Evolutionary conservation across 2,888 invertebrate genomes (phyloP), one percentile per base, ranked within the genome.

Genomic region (Trissolcus brochymenae): DNA sequence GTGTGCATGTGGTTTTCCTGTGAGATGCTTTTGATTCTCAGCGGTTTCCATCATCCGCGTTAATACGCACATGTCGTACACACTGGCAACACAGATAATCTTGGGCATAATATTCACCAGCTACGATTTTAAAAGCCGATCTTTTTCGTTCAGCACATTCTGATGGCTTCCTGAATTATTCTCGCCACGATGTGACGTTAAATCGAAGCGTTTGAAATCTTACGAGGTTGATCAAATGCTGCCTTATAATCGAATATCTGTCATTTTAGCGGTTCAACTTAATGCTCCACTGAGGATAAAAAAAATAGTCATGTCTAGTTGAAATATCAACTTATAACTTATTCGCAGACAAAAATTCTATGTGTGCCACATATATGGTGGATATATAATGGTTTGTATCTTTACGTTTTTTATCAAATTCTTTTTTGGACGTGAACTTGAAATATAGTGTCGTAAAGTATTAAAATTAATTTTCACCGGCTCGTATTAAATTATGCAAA

Each of bases 141-240:
- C 68, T 77, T 67, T 71, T 61, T 51, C 54, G 56, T 43, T 67
- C 61, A 53, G 25, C 59, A 70, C 43, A 65, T 65, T 70, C 46
- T 70, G 75, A 64, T 70, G 68, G 66, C 67, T 66, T 56, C 66
- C 54, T 70, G 77, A 79, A 78, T 80, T 80, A 82, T 80, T 81
- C 79, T 67, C 55, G 60, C 75, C 80, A 64, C 79, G 81, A 67
- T 78, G 78, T 77, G 76, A 79, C 80, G 81, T 81, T 84, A 82
- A 81, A 78, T 80, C 79, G 72, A 78, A 78, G 67, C 80, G 80
- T 80, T 79, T 79, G 71, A 76, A 80, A 81, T 82, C 72, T 71
- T 71, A 51, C 76, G 57, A 76, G 61, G 66, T 57, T 66, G 71
- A 71, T 71, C 71, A 71, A 76, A 71, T 57, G 49, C 14, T 46